These are phyloP conservation scores for Habrosyne pyritoides DNA, from an alignment of 2,888 invertebrate genomes.

Conservation along the genomic window DNA sequence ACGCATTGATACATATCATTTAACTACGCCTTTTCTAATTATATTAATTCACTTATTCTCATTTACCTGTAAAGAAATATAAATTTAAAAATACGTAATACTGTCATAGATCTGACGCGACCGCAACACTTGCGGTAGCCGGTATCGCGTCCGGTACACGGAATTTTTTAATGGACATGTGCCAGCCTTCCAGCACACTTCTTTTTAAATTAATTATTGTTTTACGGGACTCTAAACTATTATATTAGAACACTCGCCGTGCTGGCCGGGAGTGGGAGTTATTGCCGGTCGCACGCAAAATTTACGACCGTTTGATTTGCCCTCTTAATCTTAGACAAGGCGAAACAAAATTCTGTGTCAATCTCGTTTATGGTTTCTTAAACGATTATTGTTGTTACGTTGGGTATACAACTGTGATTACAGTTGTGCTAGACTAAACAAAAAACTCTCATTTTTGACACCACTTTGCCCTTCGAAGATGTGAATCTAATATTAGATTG, in stretches of 20 bases:
- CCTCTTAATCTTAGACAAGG: conserved; percentile 68
- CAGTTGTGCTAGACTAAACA: not conserved
- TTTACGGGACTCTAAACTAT: conserved; percentile 75
- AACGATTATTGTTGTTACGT: conserved; percentile 36
- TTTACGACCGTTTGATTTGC: conserved; percentile 77
- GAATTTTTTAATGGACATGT: conserved; percentile 35
- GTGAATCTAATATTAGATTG: not conserved
- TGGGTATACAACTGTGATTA: conserved; percentile 6
- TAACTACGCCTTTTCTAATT: too few relatives aligned
- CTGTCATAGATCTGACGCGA: too few relatives aligned
- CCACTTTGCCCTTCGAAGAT: not conserved
- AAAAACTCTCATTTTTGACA: not conserved
- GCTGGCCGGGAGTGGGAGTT: conserved; percentile 57
- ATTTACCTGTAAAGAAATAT: too few relatives aligned
- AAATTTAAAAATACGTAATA: too few relatives aligned
- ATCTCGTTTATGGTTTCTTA: conserved; percentile 54
- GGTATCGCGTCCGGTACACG: conserved; percentile 33
- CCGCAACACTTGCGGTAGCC: not conserved
- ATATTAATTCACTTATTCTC: too few relatives aligned
- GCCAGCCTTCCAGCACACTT: conserved; percentile 46
- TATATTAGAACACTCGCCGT: conserved; percentile 71
- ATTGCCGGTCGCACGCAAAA: conserved; percentile 56
- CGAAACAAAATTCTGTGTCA: conserved; percentile 61
- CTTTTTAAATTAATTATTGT: conserved; percentile 82
- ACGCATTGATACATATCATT: too few relatives aligned